Evolutionary conservation across 92 coral and sea anemone species (phyloP), one percentile per base, ranked within the genome.

Genomic region (Epizoanthus stellaris): DNA sequence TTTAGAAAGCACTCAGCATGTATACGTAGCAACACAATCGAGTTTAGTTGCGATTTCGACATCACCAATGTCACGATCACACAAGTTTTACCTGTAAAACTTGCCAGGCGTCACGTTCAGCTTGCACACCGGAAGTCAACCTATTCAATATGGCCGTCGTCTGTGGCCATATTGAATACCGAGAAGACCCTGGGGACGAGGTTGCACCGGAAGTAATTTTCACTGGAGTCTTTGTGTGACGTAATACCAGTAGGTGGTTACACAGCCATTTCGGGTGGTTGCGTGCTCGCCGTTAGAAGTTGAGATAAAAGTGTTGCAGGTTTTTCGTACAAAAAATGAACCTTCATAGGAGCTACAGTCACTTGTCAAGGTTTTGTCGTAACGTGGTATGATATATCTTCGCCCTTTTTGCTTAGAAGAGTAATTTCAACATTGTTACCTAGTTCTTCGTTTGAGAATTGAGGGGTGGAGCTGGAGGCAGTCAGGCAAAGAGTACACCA

Each of bases 351-450:
- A 87, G 89, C 65, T 89, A 92, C 56, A 94, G 77, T 61, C 92
- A 81, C 77, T 47, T 94, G 65, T 88, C 91, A 84, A 87, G 92
- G 70, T 85, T 94, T 34, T 88, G 89, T 49, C 91, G 90, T 67
- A 57, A 87, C 25, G 80, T 85, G 88, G 98, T 94, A 75, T 85
- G 87, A 36, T 45, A 43, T 73, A 10, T 15, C 19, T 21, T 38
- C 20, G 14, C 10, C 54, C 47, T 59, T 23, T 34, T 57, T 13
- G 40, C 30, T 25, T 47, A 20, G 1, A 39, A 14, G 5, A 47
- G 52, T 36, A 62, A 58, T 73, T 75, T 81, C 67, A 65, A 63
- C 60, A 7, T 49, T 63, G 68, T 69, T 82, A 39, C 16, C 7
- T 42, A 66, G 73, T 25, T 67, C 16, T 34, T 67, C n/a, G 70